These are phyloP conservation scores for Kradibia gibbosae DNA, from an alignment of 1,140 invertebrate species.

Conservation along the genomic window DNA sequence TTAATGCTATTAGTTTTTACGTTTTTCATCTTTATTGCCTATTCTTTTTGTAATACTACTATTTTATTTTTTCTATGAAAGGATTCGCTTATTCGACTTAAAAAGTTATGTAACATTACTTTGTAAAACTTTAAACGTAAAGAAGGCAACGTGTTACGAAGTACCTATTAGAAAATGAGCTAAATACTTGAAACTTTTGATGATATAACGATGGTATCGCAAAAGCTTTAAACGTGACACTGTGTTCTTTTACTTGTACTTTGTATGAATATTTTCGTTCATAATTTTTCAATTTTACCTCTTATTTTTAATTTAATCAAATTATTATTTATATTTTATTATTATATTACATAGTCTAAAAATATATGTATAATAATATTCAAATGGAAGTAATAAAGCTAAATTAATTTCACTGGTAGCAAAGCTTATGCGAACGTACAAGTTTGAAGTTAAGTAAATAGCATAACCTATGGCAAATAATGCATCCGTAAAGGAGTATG, in stretches of 20 bases:
- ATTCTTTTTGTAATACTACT: conserved; percentile 2
- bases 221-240: conserved; percentile 38
- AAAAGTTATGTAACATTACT: conserved; percentile 46
- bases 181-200: conserved; percentile 46
- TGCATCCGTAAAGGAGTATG: too few species aligned
- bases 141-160: conserved; percentile 36
- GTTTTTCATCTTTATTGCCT: not conserved
- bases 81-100: conserved; percentile 41
- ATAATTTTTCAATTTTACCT: not conserved
- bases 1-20: not conserved
- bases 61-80: conserved; percentile 5
- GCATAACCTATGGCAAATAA: too few species aligned
- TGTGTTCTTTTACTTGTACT: not conserved
- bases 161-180: conserved; percentile 41
- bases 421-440: too few species aligned
- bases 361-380: too few species aligned
- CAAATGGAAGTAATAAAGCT: too few species aligned
- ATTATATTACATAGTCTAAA: too few species aligned
- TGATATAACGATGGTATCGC: conserved; percentile 35
- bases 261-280: not conserved
- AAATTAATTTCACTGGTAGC: too few species aligned
- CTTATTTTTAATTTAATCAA: too few species aligned
- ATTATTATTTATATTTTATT: too few species aligned
- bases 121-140: conserved; percentile 31
- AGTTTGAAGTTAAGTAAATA: too few species aligned